Evolutionary conservation across 2,888 invertebrate species (phyloP), one percentile per base, ranked within the genome.

Genomic region (Scaptomyza parva): DNA sequence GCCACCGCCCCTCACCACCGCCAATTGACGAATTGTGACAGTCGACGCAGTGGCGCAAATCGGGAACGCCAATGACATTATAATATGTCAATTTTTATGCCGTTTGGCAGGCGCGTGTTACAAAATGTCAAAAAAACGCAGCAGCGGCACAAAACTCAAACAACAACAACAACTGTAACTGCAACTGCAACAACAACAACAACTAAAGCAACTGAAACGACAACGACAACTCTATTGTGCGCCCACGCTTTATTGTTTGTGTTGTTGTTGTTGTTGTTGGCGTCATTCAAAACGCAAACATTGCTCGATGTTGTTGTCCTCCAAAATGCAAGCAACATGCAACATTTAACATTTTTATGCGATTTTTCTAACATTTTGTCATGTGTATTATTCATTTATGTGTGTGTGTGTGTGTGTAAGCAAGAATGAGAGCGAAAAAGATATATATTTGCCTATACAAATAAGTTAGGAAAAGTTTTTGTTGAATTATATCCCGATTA

Each of bases 51-150:
- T 81, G 83, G 81, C 81, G 83, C 84, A 81, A 81, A 81, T 81
- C 81, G 81, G 84, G 81, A 69, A 83, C 81, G 81, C 81, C 81
- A 74, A 84, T 88, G 85, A 88, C 86, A 85, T 87, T 87, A 81
- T 88, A 86, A 87, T 88, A 87, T 85, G 87, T 87, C 88, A 88
- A 85, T 88, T 88, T 88, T 84, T 78, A 86, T 86, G 85, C 83
- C 78, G 80, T 77, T 84, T 84, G 85, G 85, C 83, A 85, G 84
- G 78, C 82, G 83, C 83, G 84, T 84, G 84, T 85, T 83, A 81
- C 78, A 70, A 86, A 85, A 84, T 83, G 84, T 83, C 86, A 81
- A 77, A 77, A 85, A 85, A 80, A 83, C 84, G 58, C 84, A 83
- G 58, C 84, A 83, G 84, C 79, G 70, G 75, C 69, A 78, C 69